Base-by-base conservation (phyloP, 2,888 invertebrate species). In the Tolmerus cingulatus region DNA sequence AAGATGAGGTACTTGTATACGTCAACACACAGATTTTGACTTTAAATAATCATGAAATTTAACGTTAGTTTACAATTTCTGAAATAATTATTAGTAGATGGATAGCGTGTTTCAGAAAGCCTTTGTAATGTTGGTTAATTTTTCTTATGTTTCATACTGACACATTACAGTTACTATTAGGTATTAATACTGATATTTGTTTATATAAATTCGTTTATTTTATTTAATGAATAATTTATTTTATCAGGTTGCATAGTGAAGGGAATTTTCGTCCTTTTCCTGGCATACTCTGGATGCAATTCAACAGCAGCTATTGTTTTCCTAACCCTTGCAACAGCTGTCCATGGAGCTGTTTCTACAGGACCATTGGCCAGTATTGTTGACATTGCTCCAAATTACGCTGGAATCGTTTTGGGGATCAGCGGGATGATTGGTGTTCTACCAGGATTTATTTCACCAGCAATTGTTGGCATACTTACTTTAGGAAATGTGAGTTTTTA, bases 321-420 rank as follows among this genome's bases (percentile, higher is more conserved):
- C 89, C 92, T 96, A 88, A 94, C 95, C 55, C 89, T 94, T n/a
- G 95, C 95, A 0, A 94, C 94, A 1, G 94, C 94, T 66, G 92
- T 94, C 8, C 95, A 95, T 90, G 96, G 96, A 0, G 95, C 95
- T 0, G 94, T 95, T 1, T 95, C 95, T 0, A 94, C 95, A 0
- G 95, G 96, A 0, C 94, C 95, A 1, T 91, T 95, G 46, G 94
- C 96, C 3, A 94, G 94, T 86, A 93, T 95, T 87, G 95, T 96
- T 9, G 96, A 96, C 89, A 93, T 96, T 79, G 94, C 95, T 87
- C 95, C 95, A 0, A 95, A 95, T 91, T 91, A 93, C 92, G 91
- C 92, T 91, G 94, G 94, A 88, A 93, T 95, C 40, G 92, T 94
- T 1, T 92, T 95, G 79, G 95, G 95, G 0, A 93, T 95, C n/a